Evolutionary conservation across 2,113 vertebrate species (phyloP).

Genomic region (Haplochromis burtoni): DNA sequence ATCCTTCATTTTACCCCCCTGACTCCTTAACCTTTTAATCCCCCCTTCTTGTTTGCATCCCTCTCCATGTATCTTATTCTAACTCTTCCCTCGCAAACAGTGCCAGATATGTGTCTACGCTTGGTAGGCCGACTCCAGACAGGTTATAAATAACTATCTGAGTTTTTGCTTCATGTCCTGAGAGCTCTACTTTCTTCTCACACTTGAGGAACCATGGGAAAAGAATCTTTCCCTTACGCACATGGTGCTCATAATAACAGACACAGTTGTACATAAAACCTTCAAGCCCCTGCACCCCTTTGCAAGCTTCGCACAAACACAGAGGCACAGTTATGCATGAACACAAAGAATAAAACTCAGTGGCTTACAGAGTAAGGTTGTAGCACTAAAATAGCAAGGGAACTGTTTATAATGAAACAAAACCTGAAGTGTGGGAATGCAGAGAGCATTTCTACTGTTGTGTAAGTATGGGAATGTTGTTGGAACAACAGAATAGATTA

Average conservation of each 20-base stretch:
- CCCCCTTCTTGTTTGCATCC: not conserved
- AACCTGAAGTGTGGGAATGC: conserved; percentile 48
- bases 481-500: conserved; percentile 48
- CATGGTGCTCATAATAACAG: conserved; percentile 51
- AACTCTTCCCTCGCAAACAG: conserved; percentile 36
- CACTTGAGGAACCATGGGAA: conserved; percentile 70
- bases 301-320: conserved; percentile 21
- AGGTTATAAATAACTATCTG: conserved; percentile 65
- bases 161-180: conserved; percentile 51
- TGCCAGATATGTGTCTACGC: conserved; percentile 59
- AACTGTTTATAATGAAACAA: conserved; percentile 35
- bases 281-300: not conserved
- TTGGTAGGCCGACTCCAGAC: conserved; percentile 56
- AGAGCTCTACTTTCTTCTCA: conserved; percentile 67
- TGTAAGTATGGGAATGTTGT: conserved; percentile 54
- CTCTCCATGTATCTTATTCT: conserved; percentile 34
- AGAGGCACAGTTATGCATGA: not conserved
- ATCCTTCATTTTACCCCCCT: not conserved
- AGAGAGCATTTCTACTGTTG: conserved; percentile 18
- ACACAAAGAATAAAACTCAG: conserved; percentile 1
- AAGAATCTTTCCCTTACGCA: conserved; percentile 69
- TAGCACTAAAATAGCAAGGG: conserved; percentile 8
- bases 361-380: not conserved
- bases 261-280: conserved; percentile 42
- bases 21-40: conserved; percentile 21